Conservation (phyloP, 2,888 invertebrate species). For the Troilus luridus region DNA sequence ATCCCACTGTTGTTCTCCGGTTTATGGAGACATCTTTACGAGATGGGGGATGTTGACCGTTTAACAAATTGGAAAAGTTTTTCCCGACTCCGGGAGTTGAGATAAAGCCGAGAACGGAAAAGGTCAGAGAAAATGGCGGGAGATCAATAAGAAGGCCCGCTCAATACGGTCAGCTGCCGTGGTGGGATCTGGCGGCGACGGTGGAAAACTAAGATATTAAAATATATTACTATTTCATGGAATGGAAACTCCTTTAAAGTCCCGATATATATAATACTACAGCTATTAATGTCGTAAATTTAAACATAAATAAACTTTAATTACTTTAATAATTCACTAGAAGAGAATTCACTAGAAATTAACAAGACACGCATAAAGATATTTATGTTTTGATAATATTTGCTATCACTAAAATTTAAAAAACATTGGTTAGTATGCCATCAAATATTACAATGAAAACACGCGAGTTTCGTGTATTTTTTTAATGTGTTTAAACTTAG, state of each 20-base stretch:
- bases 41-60: constrained; percentile 42
- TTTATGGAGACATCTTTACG: constrained; percentile 47
- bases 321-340: too few relatives aligned
- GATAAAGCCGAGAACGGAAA: constrained; percentile 48
- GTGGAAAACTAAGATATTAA: neutral
- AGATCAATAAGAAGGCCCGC: constrained; percentile 52
- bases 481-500: too few relatives aligned
- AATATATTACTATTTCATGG: constrained; percentile 13
- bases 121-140: constrained; percentile 55
- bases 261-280: neutral
- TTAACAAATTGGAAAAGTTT: constrained; percentile 56
- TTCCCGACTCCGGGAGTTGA: constrained; percentile 28
- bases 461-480: too few relatives aligned
- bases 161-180: constrained; percentile 52
- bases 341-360: too few relatives aligned
- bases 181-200: constrained; percentile 18
- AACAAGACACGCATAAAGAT: too few relatives aligned
- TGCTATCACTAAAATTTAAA: too few relatives aligned
- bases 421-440: too few relatives aligned
- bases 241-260: neutral
- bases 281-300: neutral
- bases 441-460: too few relatives aligned
- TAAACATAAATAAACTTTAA: neutral
- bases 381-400: too few relatives aligned
- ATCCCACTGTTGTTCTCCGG: constrained; percentile 7